phyloP scores from a whole-genome alignment of 2,797 vertebrate genomes.

The Cuculus canorus region DNA sequence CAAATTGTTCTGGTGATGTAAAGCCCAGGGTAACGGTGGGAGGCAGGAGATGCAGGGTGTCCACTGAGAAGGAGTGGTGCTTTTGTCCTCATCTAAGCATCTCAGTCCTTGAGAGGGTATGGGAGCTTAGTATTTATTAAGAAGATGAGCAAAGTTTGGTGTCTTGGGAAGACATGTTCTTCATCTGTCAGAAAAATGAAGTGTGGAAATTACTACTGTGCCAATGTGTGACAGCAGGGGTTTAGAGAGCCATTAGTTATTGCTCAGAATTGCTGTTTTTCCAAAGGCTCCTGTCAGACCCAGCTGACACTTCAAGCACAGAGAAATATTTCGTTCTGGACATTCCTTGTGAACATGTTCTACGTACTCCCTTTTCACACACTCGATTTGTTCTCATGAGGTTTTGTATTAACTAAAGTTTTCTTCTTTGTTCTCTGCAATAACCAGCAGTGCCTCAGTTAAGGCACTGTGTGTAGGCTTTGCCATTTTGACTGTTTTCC shows the following conservation, averaged over 20 bases:
- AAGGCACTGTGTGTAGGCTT: not conserved
- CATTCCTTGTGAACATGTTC: not conserved
- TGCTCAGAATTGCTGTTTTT: not conserved
- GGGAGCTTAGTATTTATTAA: not conserved
- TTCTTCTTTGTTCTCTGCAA: not conserved
- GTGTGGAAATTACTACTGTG: not conserved
- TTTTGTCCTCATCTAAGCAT: not conserved
- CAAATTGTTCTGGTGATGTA: not conserved
- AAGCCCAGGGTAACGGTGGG: accelerated
- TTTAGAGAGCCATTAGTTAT: not conserved
- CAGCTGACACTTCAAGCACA: not conserved
- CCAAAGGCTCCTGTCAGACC: not conserved
- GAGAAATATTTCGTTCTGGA: not conserved
- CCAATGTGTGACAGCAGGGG: not conserved
- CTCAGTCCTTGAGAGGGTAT: not conserved
- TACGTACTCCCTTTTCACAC: not conserved
- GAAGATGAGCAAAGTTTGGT: not conserved
- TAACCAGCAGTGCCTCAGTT: not conserved
- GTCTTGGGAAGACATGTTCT: not conserved
- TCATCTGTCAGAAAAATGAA: not conserved
- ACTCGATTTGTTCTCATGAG: not conserved
- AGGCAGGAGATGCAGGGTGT: not conserved
- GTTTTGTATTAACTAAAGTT: not conserved
- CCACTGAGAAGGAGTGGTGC: accelerated
- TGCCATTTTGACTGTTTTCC: not conserved